phyloP scores from a whole-genome alignment of 2,113 vertebrate genomes.

The Stictonetta naevosa region DNA sequence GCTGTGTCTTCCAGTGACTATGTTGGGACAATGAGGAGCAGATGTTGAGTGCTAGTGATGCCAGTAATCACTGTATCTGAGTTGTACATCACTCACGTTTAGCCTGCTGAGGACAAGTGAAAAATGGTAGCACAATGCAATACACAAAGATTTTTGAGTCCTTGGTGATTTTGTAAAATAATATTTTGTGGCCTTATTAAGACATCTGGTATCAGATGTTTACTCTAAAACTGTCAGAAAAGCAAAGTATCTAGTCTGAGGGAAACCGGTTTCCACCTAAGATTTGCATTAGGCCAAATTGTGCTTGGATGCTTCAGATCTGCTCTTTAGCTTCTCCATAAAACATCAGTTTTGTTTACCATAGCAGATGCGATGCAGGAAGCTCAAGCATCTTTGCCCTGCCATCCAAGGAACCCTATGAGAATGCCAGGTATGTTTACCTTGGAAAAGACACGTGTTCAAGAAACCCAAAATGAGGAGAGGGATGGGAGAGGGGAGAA shows the following conservation, averaged over 20 bases:
- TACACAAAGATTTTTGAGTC: neutral
- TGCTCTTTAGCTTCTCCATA: neutral
- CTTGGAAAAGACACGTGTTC: neutral
- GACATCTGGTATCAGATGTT: neutral
- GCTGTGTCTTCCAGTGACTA: neutral
- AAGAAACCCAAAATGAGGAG: neutral
- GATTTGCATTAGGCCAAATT: neutral
- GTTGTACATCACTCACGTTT: rapidly evolving
- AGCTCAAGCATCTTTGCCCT: neutral
- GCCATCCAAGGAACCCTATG: neutral
- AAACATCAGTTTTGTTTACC: neutral
- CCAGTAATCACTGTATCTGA: neutral
- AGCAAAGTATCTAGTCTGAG: neutral
- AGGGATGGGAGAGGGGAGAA: neutral
- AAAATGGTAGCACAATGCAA: neutral
- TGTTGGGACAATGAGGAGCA: neutral
- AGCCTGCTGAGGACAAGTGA: neutral
- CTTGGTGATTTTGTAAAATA: neutral
- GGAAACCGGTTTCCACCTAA: neutral
- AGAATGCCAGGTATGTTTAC: neutral
- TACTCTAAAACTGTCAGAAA: neutral
- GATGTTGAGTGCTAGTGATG: neutral
- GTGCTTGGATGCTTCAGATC: neutral
- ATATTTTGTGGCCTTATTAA: neutral
- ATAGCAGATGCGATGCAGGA: neutral